Evolutionary conservation across 2,113 vertebrate genomes (phyloP).

Genomic region (Triplophysa dalaica): DNA sequence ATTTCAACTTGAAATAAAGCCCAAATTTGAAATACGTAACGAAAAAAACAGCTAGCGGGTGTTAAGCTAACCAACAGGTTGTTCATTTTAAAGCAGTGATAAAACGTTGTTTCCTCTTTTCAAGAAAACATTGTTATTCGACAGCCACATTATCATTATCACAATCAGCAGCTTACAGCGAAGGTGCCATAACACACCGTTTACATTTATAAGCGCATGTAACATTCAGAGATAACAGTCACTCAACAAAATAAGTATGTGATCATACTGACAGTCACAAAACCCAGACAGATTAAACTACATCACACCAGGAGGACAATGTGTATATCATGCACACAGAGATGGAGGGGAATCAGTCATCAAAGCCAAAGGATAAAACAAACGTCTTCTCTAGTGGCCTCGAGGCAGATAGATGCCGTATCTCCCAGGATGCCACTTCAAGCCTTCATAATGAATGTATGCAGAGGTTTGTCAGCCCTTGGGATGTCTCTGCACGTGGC

Average conservation of each 20-base stretch:
- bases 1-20: not conserved
- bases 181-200: conserved; percentile 5
- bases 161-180: conserved; percentile 1
- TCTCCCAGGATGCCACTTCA: not conserved
- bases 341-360: not conserved
- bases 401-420: not conserved
- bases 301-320: not conserved
- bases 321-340: not conserved
- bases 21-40: not conserved
- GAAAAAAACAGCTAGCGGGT: not conserved
- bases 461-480: not conserved
- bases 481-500: not conserved
- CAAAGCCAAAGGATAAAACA: not conserved
- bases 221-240: not conserved
- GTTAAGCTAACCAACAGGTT: not conserved
- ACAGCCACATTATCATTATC: conserved; percentile 23
- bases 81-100: not conserved
- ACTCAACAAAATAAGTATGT: not conserved
- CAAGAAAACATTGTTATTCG: not conserved
- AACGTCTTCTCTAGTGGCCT: not conserved
- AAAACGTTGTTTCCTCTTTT: conserved; percentile 9
- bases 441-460: conserved; percentile 6
- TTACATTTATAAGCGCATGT: not conserved
- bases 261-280: not conserved
- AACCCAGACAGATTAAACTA: too few species aligned